Evolutionary conservation across 2,888 invertebrate species (phyloP).

Genomic region (Epinotia ramella): DNA sequence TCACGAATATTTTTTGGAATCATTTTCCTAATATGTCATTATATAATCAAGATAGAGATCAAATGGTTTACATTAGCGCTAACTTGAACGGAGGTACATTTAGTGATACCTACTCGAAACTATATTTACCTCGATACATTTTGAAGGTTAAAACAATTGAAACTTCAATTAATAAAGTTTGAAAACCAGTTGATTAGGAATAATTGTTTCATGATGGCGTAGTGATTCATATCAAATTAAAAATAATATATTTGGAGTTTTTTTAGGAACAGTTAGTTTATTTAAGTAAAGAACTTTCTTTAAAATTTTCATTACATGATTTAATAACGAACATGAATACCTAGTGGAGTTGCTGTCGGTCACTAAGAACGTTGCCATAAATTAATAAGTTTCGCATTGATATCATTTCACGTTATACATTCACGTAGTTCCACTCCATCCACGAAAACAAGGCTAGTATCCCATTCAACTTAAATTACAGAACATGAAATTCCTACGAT

Average conservation of each 20-base stretch:
- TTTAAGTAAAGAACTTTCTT: no score
- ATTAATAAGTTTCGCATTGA: not conserved
- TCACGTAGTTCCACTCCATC: not conserved
- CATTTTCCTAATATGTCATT: no score
- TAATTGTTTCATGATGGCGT: not conserved
- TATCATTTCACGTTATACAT: no score
- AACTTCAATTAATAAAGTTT: slow-evolving; percentile 20
- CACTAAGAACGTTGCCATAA: not conserved
- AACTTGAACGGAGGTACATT: not conserved
- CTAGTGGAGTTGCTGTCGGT: not conserved
- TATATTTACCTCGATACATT: not conserved
- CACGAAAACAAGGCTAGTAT: not conserved
- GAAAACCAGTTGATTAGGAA: not conserved
- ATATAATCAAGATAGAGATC: not conserved
- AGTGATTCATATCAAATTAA: not conserved
- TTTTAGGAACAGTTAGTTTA: not conserved
- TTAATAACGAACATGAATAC: no score
- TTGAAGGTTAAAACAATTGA: slow-evolving; percentile 22
- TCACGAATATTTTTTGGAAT: no score
- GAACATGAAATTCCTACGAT: no score
- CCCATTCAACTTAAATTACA: not conserved
- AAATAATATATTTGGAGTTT: not conserved
- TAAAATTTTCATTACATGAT: no score
- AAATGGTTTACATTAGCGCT: not conserved
- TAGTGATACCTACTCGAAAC: not conserved